Percentiles rank a stretch among this genome's conserved stretches.
Evolutionary conservation across 2,888 invertebrate species (phyloP).

Genomic region (Drosophila recens): DNA sequence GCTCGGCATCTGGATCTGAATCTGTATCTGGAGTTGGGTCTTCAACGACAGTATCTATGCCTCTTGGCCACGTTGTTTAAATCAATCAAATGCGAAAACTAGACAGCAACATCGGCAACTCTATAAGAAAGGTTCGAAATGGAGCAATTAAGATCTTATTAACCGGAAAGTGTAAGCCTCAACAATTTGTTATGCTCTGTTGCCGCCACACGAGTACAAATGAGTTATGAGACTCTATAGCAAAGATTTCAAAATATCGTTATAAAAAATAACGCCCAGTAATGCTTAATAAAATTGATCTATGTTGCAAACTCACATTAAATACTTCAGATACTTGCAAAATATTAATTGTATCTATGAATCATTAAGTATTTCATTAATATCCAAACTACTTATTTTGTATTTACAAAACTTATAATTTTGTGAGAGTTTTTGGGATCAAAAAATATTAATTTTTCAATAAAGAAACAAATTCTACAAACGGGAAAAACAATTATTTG

Average conservation of each 20-base stretch:
- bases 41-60: constrained; percentile 4
- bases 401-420: too few relatives aligned
- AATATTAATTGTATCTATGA: background rate
- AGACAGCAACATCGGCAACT: constrained; percentile 32
- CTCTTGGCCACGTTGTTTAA: constrained; percentile 2
- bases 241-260: constrained; percentile 3
- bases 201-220: constrained; percentile 6
- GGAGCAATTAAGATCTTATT: constrained; percentile 44
- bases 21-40: background rate
- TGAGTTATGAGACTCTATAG: background rate
- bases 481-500: too few relatives aligned
- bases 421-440: too few relatives aligned
- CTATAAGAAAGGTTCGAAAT: constrained; percentile 65
- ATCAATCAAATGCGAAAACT: constrained; percentile 53
- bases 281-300: constrained; percentile 22
- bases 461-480: too few relatives aligned
- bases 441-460: too few relatives aligned
- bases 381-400: background rate
- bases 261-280: constrained; percentile 5
- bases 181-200: constrained; percentile 38
- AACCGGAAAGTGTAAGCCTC: constrained; percentile 25
- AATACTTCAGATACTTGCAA: background rate
- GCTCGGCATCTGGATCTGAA: background rate
- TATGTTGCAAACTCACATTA: constrained; percentile 1
- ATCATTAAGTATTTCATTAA: background rate